A percentile compares a stretch with the other conserved stretches of the same genome.
Conservation (phyloP, 2,797 vertebrate genomes). For the Alauda arvensis region DNA sequence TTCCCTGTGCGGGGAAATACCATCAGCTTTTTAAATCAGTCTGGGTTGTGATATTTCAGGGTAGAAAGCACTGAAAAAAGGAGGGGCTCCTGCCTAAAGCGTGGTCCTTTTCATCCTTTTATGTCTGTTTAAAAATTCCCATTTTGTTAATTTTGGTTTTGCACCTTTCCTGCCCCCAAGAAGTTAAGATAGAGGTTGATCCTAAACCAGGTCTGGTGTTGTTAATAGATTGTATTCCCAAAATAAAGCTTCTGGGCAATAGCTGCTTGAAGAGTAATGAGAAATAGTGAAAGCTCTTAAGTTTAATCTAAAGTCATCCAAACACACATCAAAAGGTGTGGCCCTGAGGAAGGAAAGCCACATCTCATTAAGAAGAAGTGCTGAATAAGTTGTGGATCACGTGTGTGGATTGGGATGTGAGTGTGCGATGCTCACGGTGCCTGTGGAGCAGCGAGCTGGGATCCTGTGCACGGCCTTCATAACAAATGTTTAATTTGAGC, state of each 20-base stretch:
- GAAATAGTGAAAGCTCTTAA: not conserved
- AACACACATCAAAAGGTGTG: not conserved
- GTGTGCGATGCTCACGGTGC: not conserved
- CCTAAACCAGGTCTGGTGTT: not conserved
- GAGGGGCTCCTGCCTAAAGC: not conserved
- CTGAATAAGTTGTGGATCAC: not conserved
- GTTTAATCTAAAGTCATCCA: not conserved
- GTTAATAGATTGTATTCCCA: not conserved
- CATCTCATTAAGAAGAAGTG: not conserved
- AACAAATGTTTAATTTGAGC: not conserved
- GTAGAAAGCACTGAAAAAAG: not conserved
- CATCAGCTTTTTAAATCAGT: not conserved
- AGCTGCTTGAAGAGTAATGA: not conserved
- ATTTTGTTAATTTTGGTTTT: not conserved
- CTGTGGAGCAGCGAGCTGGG: not conserved
- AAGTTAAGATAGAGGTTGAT: not conserved
- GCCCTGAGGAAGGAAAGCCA: not conserved
- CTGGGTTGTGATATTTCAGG: not conserved
- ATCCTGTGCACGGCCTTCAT: not conserved
- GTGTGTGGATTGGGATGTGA: not conserved
- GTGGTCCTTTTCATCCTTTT: not conserved
- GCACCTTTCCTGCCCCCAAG: not conserved
- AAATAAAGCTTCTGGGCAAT: not conserved
- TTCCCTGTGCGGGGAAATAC: not conserved
- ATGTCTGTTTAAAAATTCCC: not conserved